Conservation (phyloP, 2,113 vertebrate genomes). For the Suncus etruscus region DNA sequence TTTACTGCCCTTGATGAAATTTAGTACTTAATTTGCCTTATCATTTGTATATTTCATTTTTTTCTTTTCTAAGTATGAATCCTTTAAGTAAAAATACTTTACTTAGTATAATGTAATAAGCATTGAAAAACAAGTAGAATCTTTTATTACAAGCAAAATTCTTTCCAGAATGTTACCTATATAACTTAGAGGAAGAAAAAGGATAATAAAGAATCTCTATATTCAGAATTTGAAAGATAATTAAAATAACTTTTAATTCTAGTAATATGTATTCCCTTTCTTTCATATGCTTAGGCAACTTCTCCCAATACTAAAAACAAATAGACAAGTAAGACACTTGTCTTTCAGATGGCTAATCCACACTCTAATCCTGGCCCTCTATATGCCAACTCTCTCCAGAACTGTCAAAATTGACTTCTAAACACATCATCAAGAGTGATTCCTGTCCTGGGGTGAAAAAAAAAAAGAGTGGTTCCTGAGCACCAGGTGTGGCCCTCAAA, state of each 20-base stretch:
- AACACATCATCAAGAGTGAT: no score
- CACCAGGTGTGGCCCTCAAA: no score
- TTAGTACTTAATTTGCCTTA: conserved; percentile 53
- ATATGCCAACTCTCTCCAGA: no score
- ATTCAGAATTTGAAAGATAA: conserved; percentile 45
- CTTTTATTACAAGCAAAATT: conserved; percentile 21
- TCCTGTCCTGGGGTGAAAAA: conserved; percentile 3
- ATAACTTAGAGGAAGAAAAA: background rate
- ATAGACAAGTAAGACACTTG: no score
- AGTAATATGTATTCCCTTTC: background rate
- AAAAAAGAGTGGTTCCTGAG: no score
- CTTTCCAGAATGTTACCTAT: background rate
- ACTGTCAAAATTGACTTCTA: no score
- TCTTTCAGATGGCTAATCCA: no score
- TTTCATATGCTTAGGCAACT: conserved; percentile 37
- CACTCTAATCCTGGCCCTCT: no score
- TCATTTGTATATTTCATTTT: conserved; percentile 19
- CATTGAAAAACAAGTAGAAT: conserved; percentile 36
- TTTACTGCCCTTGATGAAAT: background rate
- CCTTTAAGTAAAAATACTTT: conserved; percentile 39
- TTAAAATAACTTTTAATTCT: conserved; percentile 53
- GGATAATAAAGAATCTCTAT: background rate
- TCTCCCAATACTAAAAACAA: background rate
- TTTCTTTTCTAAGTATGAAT: background rate
- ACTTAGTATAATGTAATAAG: conserved; percentile 27